Conservation (phyloP, 1,140 invertebrate species). For the Oreohelix idahoensis region DNA sequence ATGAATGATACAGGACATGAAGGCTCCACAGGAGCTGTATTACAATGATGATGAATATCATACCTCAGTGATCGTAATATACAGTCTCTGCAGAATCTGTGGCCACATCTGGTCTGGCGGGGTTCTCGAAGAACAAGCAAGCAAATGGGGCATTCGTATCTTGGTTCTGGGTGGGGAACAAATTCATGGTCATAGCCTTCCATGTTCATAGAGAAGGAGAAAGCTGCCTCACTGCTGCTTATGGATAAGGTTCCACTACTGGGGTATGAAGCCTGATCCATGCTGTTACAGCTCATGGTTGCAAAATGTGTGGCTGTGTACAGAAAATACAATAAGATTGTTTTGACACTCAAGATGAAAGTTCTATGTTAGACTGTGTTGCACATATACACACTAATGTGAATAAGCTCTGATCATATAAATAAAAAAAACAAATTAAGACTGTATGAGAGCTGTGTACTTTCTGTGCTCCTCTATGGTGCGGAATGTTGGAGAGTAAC, state of each 20-base stretch:
- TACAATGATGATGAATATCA: no score
- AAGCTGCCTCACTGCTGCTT: not conserved
- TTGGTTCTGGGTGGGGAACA: conserved; percentile 66
- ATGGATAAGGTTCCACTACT: not conserved
- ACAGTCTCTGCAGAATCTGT: conserved; percentile 88
- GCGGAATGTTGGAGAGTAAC: no score
- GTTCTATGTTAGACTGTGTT: no score
- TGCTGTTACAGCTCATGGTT: not conserved
- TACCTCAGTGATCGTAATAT: conserved; percentile 88
- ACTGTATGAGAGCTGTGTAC: no score
- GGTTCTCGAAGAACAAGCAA: conserved; percentile 87
- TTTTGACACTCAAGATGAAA: no score
- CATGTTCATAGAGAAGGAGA: not conserved
- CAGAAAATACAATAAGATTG: no score
- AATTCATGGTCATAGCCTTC: conserved; percentile 74
- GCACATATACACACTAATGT: no score
- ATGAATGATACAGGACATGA: no score
- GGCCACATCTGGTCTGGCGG: conserved; percentile 88
- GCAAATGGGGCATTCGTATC: conserved; percentile 91
- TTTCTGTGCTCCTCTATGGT: no score
- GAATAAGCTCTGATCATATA: no score
- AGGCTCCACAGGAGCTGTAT: no score
- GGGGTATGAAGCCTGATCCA: not conserved
- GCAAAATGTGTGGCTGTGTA: not conserved
- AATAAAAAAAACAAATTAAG: no score